A percentile compares a stretch with the other conserved stretches of the same genome.
Evolutionary conservation across 2,113 vertebrate genomes (phyloP).

Genomic region (Tetrao urogallus): DNA sequence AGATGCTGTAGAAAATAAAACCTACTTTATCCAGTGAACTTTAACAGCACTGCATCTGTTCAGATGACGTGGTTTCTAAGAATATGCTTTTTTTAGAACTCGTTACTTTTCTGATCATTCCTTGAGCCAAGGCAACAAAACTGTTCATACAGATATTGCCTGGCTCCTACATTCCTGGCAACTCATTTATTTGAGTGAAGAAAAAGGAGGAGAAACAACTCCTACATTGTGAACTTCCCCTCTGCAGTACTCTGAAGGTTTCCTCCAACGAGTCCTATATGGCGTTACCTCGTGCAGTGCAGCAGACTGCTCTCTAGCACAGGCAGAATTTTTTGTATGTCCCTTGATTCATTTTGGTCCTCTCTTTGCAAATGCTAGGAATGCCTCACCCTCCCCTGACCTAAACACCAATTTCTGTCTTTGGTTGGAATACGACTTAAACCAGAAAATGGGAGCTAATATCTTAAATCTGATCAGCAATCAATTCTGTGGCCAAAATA

Average conservation of each 20-base stretch:
- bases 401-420: background rate
- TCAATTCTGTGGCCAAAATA: background rate
- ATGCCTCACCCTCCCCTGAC: background rate
- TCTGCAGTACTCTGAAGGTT: background rate
- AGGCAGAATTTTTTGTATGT: background rate
- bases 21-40: constrained; percentile 32
- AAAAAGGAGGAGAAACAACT: background rate
- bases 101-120: constrained; percentile 21
- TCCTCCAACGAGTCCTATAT: background rate
- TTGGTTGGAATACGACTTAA: background rate
- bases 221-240: background rate
- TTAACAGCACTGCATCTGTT: constrained; percentile 48
- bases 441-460: background rate
- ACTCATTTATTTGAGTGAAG: background rate
- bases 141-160: background rate
- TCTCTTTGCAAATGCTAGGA: background rate
- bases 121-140: background rate
- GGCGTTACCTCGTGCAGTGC: background rate
- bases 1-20: constrained; percentile 55
- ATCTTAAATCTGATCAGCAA: background rate
- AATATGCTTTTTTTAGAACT: constrained; percentile 31
- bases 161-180: background rate
- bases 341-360: background rate
- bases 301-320: background rate
- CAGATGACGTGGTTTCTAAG: constrained; percentile 48